Percentiles rank a stretch among this genome's conserved stretches.
phyloP scores from a whole-genome alignment of 2,888 invertebrate species.

The Lepas anatifera region DNA sequence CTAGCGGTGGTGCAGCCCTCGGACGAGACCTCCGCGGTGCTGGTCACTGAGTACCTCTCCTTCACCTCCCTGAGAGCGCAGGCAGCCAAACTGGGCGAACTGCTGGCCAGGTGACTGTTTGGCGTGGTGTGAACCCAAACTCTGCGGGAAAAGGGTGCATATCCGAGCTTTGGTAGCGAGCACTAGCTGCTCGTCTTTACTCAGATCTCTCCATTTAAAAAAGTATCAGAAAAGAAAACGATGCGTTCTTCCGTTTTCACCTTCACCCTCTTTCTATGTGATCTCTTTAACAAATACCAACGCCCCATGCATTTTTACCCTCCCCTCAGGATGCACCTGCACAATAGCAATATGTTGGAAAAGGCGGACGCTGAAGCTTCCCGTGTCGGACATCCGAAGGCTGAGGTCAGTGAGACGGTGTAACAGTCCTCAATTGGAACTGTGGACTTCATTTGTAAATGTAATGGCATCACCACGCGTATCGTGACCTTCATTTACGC shows the following conservation, averaged over 20 bases:
- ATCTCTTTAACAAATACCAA: too few species aligned
- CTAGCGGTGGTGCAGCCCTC: slow-evolving; percentile 34
- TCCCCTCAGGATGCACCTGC: slow-evolving; percentile 38
- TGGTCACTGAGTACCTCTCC: slow-evolving; percentile 42
- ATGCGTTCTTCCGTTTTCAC: neutral
- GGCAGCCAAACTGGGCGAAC: slow-evolving; percentile 36
- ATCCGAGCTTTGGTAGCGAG: too few species aligned
- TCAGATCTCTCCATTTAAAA: too few species aligned
- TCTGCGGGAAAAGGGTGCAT: too few species aligned
- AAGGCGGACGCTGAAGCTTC: neutral
- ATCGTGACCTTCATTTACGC: too few species aligned
- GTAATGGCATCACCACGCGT: neutral
- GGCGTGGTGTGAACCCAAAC: neutral
- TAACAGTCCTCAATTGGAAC: neutral
- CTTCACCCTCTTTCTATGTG: too few species aligned
- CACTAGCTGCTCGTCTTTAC: too few species aligned
- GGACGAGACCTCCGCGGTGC: slow-evolving; percentile 33
- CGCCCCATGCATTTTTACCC: neutral
- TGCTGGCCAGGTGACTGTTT: slow-evolving; percentile 39
- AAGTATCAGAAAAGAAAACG: too few species aligned
- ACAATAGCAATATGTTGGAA: slow-evolving; percentile 33
- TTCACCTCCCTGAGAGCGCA: slow-evolving; percentile 33
- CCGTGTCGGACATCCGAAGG: slow-evolving; percentile 1
- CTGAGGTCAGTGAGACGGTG: neutral
- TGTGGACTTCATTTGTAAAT: neutral